These are phyloP conservation scores for Nestor notabilis DNA, from an alignment of 2,113 vertebrate genomes.

Conservation along the genomic window DNA sequence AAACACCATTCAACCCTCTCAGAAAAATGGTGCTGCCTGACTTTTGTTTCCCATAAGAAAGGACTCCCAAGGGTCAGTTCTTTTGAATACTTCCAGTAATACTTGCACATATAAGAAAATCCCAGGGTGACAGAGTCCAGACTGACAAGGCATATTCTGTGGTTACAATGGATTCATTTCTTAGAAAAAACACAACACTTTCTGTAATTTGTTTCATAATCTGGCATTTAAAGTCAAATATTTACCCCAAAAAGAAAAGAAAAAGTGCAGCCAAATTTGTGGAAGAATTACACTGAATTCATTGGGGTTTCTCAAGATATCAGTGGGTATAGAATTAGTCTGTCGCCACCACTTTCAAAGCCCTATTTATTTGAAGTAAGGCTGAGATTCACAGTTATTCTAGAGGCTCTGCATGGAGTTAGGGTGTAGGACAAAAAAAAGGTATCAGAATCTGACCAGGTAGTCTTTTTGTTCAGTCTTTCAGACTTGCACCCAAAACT, in stretches of 20 bases:
- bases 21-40: background rate
- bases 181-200: conserved; percentile 14
- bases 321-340: background rate
- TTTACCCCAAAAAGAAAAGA: background rate
- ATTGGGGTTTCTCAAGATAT: background rate
- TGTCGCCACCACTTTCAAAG: background rate
- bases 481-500: background rate
- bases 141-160: background rate
- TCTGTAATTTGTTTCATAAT: conserved; percentile 29
- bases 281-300: background rate
- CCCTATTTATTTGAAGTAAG: background rate
- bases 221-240: background rate
- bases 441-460: background rate
- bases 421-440: background rate
- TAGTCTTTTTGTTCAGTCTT: background rate
- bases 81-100: conserved; percentile 22
- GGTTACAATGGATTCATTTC: background rate
- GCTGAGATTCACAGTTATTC: background rate
- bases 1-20: background rate
- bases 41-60: background rate
- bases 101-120: background rate
- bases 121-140: background rate
- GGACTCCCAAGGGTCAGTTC: background rate
- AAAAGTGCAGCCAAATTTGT: background rate
- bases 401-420: background rate